Evolutionary conservation across 2,113 vertebrate genomes (phyloP).

Genomic region (Cairina moschata): DNA sequence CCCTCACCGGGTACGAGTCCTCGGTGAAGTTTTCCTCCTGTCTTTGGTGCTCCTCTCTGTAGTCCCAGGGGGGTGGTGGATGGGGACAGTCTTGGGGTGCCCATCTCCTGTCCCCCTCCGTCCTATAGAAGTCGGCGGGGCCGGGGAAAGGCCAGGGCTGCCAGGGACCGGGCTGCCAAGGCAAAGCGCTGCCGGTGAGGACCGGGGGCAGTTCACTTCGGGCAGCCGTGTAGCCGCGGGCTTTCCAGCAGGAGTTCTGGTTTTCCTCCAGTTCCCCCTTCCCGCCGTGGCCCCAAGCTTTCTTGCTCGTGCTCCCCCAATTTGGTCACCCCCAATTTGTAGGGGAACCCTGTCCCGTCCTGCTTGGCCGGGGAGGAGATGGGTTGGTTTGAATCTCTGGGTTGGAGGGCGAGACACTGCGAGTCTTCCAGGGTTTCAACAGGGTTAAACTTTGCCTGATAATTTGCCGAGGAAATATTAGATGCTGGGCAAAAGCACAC

Average conservation of each 20-base stretch:
- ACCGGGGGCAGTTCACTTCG: rapidly evolving
- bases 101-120: background rate
- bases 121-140: rapidly evolving
- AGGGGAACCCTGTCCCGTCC: background rate
- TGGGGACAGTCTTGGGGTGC: rapidly evolving
- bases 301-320: background rate
- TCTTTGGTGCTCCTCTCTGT: rapidly evolving
- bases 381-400: too few species aligned
- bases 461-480: too few species aligned
- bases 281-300: rapidly evolving
- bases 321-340: rapidly evolving
- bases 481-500: too few species aligned
- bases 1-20: background rate
- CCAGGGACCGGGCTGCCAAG: rapidly evolving
- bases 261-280: background rate
- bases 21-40: rapidly evolving
- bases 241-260: background rate
- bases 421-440: too few species aligned
- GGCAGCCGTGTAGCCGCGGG: background rate
- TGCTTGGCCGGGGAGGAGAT: too few species aligned
- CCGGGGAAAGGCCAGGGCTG: background rate
- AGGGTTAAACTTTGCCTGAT: too few species aligned
- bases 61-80: background rate
- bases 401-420: too few species aligned
- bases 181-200: rapidly evolving